These are phyloP conservation scores for Sebastes schlegelii DNA, from an alignment of 2,113 vertebrate species.

Conservation along the genomic window DNA sequence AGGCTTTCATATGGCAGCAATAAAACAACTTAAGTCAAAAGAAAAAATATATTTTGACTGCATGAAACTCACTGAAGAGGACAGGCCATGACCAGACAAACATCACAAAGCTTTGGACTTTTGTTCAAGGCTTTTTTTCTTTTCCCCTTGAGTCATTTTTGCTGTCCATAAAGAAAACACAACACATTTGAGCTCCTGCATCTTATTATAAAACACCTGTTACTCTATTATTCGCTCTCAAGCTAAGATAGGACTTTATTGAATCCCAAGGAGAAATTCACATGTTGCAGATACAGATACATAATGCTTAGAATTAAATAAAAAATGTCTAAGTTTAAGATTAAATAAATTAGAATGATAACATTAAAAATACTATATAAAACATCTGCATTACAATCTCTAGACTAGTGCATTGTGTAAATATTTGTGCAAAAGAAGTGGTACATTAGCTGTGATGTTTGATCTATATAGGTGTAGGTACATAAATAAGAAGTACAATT, in stretches of 20 bases:
- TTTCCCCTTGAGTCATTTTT: background rate
- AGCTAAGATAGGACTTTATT: background rate
- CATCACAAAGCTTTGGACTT: background rate
- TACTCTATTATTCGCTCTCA: background rate
- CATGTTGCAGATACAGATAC: too few relatives aligned
- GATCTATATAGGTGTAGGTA: too few relatives aligned
- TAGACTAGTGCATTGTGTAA: too few relatives aligned
- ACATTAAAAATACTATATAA: too few relatives aligned
- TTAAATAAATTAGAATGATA: too few relatives aligned
- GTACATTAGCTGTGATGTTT: too few relatives aligned
- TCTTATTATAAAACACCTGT: background rate
- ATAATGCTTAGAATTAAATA: too few relatives aligned
- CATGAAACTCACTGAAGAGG: background rate
- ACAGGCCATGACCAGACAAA: background rate
- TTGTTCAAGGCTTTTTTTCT: conserved; percentile 1
- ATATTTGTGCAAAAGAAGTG: too few relatives aligned
- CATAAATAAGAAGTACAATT: too few relatives aligned
- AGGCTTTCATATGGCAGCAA: background rate
- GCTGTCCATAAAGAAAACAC: background rate
- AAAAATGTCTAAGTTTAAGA: too few relatives aligned
- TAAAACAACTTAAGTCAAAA: background rate
- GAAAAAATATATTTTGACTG: background rate
- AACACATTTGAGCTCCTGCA: background rate
- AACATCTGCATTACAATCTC: too few relatives aligned
- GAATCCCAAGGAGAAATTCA: too few relatives aligned